Base-by-base conservation (phyloP, 2,888 invertebrate genomes). In the Cyaniris semiargus region DNA sequence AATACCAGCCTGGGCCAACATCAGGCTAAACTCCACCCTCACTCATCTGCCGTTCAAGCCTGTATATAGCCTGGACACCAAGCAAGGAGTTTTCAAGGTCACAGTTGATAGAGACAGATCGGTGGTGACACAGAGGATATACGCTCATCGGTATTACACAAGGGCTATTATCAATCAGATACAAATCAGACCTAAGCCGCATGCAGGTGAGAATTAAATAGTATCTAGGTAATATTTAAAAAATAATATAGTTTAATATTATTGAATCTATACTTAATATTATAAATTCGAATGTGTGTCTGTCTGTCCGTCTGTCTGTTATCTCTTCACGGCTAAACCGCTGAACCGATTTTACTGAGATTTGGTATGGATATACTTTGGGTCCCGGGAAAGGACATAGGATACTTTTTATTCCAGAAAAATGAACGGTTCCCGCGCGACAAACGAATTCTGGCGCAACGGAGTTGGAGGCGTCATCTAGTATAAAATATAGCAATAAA, bases 1-100 rank as follows among this genome's bases (percentile, higher is more conserved):
- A 56, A 95, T 95, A 53, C 95, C 95, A n/a, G 94, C 94, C 76
- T 95, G 95, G 94, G 90, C 94, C 3, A 95, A 95, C 82, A 88
- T 95, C 44, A 86, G 94, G 21, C 87, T 94, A 0, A 94, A 94
- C 79, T 94, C 94, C 0, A 94, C 94, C 0, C 79, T 94, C 5
- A 89, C 89, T 0, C 88, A 90, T 66, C 83, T 85, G 31, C 89
- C 89, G 0, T 90, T 86, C 78, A 89, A 86, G 60, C 92, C 93
- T 0, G 83, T 90, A 1, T 95, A 94, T 82, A 93, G 90, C 74
- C 81, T 95, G 78, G 90, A 95, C 78, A 94, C 94, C 0, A 90
- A 84, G 80, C 90, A 91, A 48, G 95, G 91, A 0, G 91, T 87
- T 0, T 95, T 94, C 80, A 91, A 90, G 84, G 93, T 94, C 2